Percentiles rank a stretch among this genome's conserved stretches.
Evolutionary conservation across 2,113 vertebrate genomes (phyloP).

Genomic region (Conger conger): DNA sequence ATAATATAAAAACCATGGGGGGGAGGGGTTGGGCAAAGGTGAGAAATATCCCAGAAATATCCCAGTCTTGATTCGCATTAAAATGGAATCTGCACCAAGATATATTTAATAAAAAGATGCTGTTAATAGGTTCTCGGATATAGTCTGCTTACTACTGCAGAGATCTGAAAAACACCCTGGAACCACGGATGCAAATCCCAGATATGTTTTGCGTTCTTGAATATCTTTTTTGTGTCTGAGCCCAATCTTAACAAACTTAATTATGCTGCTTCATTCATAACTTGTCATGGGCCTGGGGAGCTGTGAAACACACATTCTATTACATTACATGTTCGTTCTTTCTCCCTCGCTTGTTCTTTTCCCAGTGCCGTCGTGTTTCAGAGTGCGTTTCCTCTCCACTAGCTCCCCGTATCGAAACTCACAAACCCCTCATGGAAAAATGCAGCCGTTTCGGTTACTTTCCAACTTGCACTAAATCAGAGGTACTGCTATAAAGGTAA

Average conservation of each 20-base stretch:
- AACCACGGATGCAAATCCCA: neutral
- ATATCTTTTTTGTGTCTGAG: constrained; percentile 47
- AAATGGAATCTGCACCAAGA: neutral
- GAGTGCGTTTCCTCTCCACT: constrained; percentile 60
- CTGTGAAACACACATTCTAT: constrained; percentile 61
- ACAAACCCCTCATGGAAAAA: constrained; percentile 41
- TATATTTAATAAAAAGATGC: neutral
- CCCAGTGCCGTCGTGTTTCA: constrained; percentile 65
- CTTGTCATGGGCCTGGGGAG: constrained; percentile 65
- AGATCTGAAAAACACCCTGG: no score
- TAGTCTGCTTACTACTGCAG: no score
- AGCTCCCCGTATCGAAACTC: no score
- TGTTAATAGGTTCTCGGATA: neutral
- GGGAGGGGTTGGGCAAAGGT: no score
- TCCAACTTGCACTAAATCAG: constrained; percentile 63
- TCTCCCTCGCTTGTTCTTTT: constrained; percentile 64
- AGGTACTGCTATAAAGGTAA: constrained; percentile 59
- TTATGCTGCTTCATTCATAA: constrained; percentile 66
- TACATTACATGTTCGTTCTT: constrained; percentile 61
- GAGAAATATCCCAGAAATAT: no score
- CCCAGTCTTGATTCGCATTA: neutral
- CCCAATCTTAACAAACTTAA: constrained; percentile 63
- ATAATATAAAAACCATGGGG: no score
- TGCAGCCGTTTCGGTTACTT: constrained; percentile 77
- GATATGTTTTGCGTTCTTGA: neutral